Percentiles rank a stretch among this genome's conserved stretches.
phyloP scores from a whole-genome alignment of 2,888 invertebrate species.

The Taphrorychus bicolor region DNA sequence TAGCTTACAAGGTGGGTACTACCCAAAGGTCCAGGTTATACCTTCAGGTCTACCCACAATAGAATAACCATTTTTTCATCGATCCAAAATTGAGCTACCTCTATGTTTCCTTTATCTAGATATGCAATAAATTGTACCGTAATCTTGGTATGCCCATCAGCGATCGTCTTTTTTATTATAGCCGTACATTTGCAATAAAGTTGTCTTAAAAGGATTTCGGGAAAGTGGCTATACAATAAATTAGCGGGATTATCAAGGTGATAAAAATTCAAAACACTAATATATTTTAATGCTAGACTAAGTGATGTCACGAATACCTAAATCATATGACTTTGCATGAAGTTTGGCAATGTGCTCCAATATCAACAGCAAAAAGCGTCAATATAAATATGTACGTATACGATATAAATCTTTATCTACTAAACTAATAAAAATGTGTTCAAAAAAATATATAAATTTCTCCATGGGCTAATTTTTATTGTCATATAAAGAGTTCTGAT shows the following conservation, averaged over 20 bases:
- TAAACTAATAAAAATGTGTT: background rate
- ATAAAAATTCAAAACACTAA: background rate
- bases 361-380: background rate
- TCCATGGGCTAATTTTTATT: too few relatives aligned
- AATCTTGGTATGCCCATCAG: background rate
- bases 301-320: background rate
- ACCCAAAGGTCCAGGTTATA: conserved; percentile 6
- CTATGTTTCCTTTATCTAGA: conserved; percentile 6
- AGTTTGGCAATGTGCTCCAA: background rate
- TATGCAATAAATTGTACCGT: conserved; percentile 10
- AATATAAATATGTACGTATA: background rate
- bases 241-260: conserved; percentile 11
- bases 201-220: conserved; percentile 1
- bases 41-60: conserved; percentile 12
- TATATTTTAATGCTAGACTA: background rate
- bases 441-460: too few relatives aligned
- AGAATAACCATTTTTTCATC: background rate
- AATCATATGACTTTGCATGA: background rate
- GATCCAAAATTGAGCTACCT: background rate
- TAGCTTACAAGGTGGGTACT: conserved; percentile 9
- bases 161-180: background rate
- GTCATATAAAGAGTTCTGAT: too few relatives aligned
- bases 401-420: background rate
- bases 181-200: conserved; percentile 13
- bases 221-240: background rate